Evolutionary conservation across 2,113 vertebrate species (phyloP).

Genomic region (Jaculus jaculus): DNA sequence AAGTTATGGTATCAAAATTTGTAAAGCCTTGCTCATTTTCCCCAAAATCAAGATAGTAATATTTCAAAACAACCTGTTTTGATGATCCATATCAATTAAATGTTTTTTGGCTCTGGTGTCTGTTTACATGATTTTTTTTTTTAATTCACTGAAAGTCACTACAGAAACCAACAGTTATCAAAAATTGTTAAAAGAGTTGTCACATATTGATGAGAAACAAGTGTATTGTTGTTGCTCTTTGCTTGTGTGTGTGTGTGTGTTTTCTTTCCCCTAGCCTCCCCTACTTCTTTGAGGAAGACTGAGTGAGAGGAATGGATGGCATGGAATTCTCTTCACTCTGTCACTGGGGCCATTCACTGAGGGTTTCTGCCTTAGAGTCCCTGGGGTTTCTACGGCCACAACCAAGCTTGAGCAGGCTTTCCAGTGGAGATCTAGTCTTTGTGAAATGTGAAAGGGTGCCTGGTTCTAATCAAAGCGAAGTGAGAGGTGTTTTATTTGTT

Average conservation of each 20-base stretch:
- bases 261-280: neutral
- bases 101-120: neutral
- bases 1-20: conserved; percentile 22
- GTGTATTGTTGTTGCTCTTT: neutral
- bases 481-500: too few species aligned
- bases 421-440: neutral
- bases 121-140: conserved; percentile 1
- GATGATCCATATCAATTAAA: conserved; percentile 16
- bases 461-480: neutral
- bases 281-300: neutral
- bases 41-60: neutral
- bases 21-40: conserved; percentile 4
- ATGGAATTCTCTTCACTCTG: neutral
- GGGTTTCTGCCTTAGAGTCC: neutral
- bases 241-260: too few species aligned
- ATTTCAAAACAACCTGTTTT: conserved; percentile 47
- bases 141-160: neutral
- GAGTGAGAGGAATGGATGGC: neutral
- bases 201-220: neutral
- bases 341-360: fast-evolving
- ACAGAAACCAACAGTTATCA: neutral
- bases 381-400: neutral
- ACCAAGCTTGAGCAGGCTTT: neutral
- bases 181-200: neutral
- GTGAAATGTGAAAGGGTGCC: neutral